Conservation (phyloP, 2,113 vertebrate genomes). For the cattle (Bos taurus) region ARS-UCD2.0 NC_037333.1:106469501-106470000, state of each 20-base stretch:
- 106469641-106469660: background rate
- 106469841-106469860: background rate
- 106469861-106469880: background rate
- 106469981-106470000: background rate
- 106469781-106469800: background rate
- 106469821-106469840: background rate
- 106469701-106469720: background rate
- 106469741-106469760: background rate
- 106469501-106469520: background rate
- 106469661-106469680: background rate
- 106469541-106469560: background rate
- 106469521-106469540: background rate
- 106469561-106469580: background rate
- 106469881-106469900: background rate
- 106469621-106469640: background rate
- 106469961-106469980: background rate
- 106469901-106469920: background rate
- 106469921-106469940: background rate
- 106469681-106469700: background rate
- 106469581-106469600: background rate
- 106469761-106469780: background rate
- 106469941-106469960: background rate
- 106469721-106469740: background rate
- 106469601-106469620: background rate
- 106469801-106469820: background rate